Evolutionary conservation across 1,140 invertebrate genomes (phyloP).

Genomic region (Oreohelix idahoensis): DNA sequence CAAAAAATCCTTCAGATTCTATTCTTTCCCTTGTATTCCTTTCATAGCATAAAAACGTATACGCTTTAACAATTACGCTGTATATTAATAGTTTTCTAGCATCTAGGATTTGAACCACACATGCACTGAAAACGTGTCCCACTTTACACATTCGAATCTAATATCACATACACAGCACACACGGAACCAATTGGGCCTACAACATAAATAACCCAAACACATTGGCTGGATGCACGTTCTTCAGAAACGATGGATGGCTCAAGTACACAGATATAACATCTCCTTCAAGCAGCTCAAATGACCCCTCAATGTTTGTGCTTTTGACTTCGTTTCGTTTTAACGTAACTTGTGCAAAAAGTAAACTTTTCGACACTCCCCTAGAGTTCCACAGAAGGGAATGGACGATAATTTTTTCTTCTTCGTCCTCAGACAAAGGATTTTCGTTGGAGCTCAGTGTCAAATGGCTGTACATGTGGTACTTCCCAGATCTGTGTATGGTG

Average conservation of each 20-base stretch:
- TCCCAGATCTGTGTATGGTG: constrained; percentile 4
- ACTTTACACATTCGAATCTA: background rate
- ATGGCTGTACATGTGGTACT: constrained; percentile 23
- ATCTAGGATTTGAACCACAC: no score
- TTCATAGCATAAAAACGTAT: no score
- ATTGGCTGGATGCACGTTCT: constrained; percentile 6
- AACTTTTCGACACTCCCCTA: background rate
- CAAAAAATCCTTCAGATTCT: no score
- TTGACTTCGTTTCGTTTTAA: constrained; percentile 1
- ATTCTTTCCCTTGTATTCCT: no score
- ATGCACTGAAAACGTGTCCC: no score
- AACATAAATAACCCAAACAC: constrained; percentile 18
- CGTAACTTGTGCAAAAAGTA: constrained; percentile 4
- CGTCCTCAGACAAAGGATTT: constrained; percentile 3
- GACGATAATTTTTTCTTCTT: constrained; percentile 13
- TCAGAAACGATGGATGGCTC: constrained; percentile 17
- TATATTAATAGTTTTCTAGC: no score
- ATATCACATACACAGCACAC: background rate
- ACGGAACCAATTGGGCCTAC: no score
- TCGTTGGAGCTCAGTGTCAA: constrained; percentile 19
- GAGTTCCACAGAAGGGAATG: background rate
- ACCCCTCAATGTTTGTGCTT: constrained; percentile 1
- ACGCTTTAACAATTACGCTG: no score
- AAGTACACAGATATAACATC: constrained; percentile 18
- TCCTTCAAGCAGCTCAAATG: background rate